These are phyloP conservation scores for Tromatobia lineatoria DNA, from an alignment of 2,888 invertebrate genomes.

Conservation along the genomic window DNA sequence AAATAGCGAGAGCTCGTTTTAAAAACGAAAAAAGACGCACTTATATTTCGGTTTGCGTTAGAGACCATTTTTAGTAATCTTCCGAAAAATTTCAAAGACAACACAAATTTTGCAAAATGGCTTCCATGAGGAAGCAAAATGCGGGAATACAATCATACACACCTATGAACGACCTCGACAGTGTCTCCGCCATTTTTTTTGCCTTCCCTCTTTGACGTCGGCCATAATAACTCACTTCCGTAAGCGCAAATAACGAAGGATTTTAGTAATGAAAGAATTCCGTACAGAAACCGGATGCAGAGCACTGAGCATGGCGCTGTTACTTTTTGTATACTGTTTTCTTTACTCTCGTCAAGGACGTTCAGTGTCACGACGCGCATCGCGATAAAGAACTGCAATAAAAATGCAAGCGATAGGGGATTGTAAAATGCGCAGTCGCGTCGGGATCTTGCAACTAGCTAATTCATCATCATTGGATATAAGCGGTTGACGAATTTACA, in stretches of 20 bases:
- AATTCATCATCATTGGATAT: conserved; percentile 15
- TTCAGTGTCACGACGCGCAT: background rate
- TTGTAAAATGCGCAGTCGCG: background rate
- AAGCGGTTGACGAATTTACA: conserved; percentile 10
- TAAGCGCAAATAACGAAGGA: background rate
- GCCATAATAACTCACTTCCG: background rate
- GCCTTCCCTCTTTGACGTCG: background rate
- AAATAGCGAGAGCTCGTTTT: too few relatives aligned
- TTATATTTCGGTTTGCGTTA: too few relatives aligned
- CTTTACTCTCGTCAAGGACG: background rate
- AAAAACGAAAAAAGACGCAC: too few relatives aligned
- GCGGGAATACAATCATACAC: background rate
- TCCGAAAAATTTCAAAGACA: too few relatives aligned
- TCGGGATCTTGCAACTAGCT: background rate
- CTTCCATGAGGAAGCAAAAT: background rate
- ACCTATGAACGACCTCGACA: background rate
- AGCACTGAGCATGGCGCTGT: background rate
- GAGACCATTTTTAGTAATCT: too few relatives aligned
- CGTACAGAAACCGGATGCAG: background rate
- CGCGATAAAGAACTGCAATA: conserved; percentile 27
- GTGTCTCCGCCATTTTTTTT: conserved; percentile 1
- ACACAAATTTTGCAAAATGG: too few relatives aligned
- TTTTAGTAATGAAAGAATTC: conserved; percentile 1
- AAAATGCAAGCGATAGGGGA: background rate
- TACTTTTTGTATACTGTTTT: background rate